Base-by-base conservation (phyloP, 2,113 vertebrate genomes). In the Apeltes quadracus region DNA sequence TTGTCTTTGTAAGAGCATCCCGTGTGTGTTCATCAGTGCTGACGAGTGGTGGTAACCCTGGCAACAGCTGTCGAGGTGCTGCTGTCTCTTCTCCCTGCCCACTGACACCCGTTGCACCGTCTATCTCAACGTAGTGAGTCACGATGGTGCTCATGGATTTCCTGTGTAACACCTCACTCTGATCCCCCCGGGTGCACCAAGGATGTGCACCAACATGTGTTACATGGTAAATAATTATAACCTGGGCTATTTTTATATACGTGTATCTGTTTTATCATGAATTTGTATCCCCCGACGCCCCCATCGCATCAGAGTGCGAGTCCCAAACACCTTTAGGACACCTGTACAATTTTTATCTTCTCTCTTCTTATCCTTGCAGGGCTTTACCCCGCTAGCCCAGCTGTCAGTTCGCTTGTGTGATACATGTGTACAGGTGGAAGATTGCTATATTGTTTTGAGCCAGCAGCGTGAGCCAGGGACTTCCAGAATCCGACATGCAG, bases 1-100 rank as follows among this genome's bases (percentile, higher is more conserved):
- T 87, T 84, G 86, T 51, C 72, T 84, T 75, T 82, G 66, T 74
- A 54, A 63, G 41, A 68, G 44, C 68, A 61, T 13, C 12, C 53
- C 81, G 63, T 67, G 53, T 77, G 81, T 68, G 70, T 59, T 51
- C 64, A 53, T 50, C 41, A 62, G 70, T 58, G 72, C 86, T 92
- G 91, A 92, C 67, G 86, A 91, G 72, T 89, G 83, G 82, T 53
- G 10, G 92, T 94, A 91, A 92, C 93, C 92, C 62, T 72, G 84
- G 92, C 82, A 92, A 94, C 91, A 64, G 88, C 85, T 81, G 76
- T 72, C 44, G 78, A 80, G 82, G 82, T 78, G 73, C 83, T 76
- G 81, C 88, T 90, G 71, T 89, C 84, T 86, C 56, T 25, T 81
- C 69, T 85, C 72, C 75, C 76, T 90, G 84, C 87, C 84, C 69